Evolutionary conservation across 1,140 invertebrate species (phyloP), one percentile per base, ranked within the genome.

Genomic region (Bombus impatiens): DNA sequence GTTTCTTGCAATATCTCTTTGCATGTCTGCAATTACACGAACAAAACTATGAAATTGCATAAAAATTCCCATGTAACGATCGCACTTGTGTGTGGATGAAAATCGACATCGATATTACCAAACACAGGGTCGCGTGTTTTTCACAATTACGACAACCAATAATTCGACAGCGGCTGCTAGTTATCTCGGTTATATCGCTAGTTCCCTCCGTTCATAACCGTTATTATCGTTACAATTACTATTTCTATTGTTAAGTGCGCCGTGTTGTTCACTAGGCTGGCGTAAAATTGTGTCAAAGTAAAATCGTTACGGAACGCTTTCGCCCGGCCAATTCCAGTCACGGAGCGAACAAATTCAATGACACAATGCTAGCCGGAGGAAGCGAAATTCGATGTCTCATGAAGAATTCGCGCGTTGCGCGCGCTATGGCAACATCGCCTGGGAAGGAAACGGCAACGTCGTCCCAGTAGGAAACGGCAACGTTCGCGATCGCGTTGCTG

Each of bases 361-460:
- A 82, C 78, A 88, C 65, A 78, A 77, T 81, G 59, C 78, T 65
- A 84, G 28, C 53, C 71, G 32, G 35, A 71, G 37, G 32, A 75
- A 79, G 74, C 75, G 62, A 82, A 88, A 86, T 86, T 86, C 79
- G 71, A 62, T 57, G 75, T 88, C 86, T 78, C 44, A 35, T 76
- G 82, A 86, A 82, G 87, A 71, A 82, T 88, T 89, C 75, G 75
- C 72, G 15, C 9, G 28, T 37, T 25, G 68, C 74, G 62, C 65
- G 74, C 22, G 57, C 9, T 12, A 22, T 9, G 72, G 57, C 22
- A n/a, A 9, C 32, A 25, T 40, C 35, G 44, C 25, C 37, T 3
- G 10, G 10, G 59, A n/a, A 62, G 83, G 57, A 76, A 77, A 84
- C 77, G 75, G 47, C 44, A 59, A 10, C 57, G 28, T n/a, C 57